These are phyloP conservation scores for Drosophila willistoni DNA, from an alignment of 1,140 invertebrate genomes.

Conservation along the genomic window DNA sequence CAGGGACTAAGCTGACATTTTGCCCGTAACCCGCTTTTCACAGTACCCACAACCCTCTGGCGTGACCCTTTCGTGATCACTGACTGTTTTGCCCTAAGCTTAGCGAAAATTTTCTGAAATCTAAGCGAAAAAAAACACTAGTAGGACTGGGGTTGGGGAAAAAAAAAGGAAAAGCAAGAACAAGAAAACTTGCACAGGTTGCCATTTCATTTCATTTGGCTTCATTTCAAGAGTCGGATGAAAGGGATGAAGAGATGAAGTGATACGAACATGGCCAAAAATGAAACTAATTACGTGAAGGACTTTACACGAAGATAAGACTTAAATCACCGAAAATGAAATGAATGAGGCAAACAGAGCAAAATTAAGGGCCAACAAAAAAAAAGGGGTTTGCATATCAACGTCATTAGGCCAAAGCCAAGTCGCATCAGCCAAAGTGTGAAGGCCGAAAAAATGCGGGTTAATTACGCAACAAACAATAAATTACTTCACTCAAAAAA, in stretches of 20 bases:
- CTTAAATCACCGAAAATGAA: constrained; percentile 71
- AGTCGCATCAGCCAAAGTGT: constrained; percentile 47
- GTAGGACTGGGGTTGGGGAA: neutral
- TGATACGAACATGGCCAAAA: constrained; percentile 19
- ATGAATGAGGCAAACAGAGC: constrained; percentile 34
- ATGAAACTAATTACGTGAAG: constrained; percentile 73
- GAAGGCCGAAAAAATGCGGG: constrained; percentile 53
- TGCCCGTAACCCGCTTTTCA: constrained; percentile 39
- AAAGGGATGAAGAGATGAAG: constrained; percentile 6
- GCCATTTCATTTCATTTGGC: constrained; percentile 9
- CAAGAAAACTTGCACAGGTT: constrained; percentile 27
- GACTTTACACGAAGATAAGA: constrained; percentile 77
- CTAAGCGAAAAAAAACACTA: constrained; percentile 59
- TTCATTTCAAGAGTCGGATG: neutral
- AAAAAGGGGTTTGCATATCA: constrained; percentile 45
- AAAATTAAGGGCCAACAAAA: neutral
- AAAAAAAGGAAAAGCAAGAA: constrained; percentile 13
- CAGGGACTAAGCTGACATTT: constrained; percentile 68
- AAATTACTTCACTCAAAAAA: constrained; percentile 68
- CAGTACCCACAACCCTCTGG: neutral
- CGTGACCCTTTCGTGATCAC: constrained; percentile 10
- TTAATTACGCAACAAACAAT: constrained; percentile 80
- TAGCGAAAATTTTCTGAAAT: constrained; percentile 67
- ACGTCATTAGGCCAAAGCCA: constrained; percentile 59
- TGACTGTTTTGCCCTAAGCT: constrained; percentile 39